Evolutionary conservation across 2,797 vertebrate species (phyloP).

Genomic region (Cottoperca gobio): DNA sequence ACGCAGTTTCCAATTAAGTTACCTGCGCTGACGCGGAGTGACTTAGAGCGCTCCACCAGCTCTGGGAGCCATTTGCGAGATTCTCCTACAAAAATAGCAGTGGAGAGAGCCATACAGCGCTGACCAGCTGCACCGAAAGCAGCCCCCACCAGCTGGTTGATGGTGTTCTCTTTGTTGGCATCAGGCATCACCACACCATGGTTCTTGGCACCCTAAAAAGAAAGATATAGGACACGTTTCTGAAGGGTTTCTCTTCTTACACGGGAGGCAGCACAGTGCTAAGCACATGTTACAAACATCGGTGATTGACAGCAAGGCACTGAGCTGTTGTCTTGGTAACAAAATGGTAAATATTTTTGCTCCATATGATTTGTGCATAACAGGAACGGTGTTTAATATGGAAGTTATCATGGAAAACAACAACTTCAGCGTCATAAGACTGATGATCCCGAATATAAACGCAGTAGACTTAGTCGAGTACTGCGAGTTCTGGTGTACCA

Average conservation of each 20-base stretch:
- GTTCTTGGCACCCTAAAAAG: constrained; percentile 95
- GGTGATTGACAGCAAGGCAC: constrained; percentile 27
- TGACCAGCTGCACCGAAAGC: constrained; percentile 98
- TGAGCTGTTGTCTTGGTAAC: constrained; percentile 33
- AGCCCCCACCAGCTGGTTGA: constrained; percentile 98
- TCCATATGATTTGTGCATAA: not conserved
- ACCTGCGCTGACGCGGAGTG: constrained; percentile 95
- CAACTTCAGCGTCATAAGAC: not conserved
- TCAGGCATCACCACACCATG: constrained; percentile 99
- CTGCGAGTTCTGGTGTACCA: constrained; percentile 82
- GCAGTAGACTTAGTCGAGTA: not conserved
- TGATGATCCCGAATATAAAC: not conserved
- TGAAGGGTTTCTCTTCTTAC: constrained; percentile 14
- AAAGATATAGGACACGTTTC: constrained; percentile 47
- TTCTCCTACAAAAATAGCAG: constrained; percentile 94
- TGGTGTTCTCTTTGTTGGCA: constrained; percentile 97
- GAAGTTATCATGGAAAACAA: constrained; percentile 17
- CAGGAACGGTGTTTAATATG: not conserved
- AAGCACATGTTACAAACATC: constrained; percentile 3
- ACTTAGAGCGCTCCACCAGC: constrained; percentile 93
- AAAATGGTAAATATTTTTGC: not conserved
- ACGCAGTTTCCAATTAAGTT: not conserved
- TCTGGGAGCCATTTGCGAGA: constrained; percentile 94
- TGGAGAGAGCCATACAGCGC: constrained; percentile 98
- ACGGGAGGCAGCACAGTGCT: constrained; percentile 14